Percentiles rank a stretch among this genome's conserved stretches.
These are phyloP conservation scores for Todiramphus saurophagus DNA, from an alignment of 2,113 vertebrate genomes.

Conservation along the genomic window DNA sequence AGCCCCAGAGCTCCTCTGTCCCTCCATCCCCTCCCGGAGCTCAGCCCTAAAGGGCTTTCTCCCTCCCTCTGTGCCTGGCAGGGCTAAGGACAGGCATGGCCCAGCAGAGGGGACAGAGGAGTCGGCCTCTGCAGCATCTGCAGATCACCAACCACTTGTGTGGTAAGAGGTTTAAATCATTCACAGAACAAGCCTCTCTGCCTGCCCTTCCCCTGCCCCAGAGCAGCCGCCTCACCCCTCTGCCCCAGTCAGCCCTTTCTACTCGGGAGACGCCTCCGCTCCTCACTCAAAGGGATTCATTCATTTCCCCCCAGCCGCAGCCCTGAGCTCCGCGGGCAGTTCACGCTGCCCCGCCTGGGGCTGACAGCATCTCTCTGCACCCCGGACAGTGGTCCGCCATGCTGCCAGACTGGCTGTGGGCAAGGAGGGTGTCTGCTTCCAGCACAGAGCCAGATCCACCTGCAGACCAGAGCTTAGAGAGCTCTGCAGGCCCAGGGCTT, in stretches of 20 bases:
- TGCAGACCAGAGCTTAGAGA: not conserved
- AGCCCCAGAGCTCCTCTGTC: not conserved
- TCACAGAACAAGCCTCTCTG: not conserved
- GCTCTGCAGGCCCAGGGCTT: not conserved
- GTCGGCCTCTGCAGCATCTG: fast-evolving
- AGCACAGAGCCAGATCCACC: not conserved
- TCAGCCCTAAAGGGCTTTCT: not conserved
- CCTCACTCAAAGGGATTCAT: not conserved
- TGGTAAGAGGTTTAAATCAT: not conserved
- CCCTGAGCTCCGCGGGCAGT: fast-evolving
- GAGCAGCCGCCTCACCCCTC: not conserved
- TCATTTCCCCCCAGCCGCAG: not conserved
- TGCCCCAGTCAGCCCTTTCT: not conserved
- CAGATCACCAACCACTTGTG: not conserved
- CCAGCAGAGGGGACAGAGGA: not conserved
- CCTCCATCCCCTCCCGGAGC: not conserved
- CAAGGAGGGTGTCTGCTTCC: not conserved
- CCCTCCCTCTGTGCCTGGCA: fast-evolving
- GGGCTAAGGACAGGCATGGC: not conserved
- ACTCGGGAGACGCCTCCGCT: fast-evolving
- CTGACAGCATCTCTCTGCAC: not conserved
- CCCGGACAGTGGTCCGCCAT: fast-evolving
- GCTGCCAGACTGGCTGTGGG: not conserved
- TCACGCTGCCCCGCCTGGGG: fast-evolving
- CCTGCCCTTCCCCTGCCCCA: not conserved